Base-by-base conservation (phyloP, 2,797 vertebrate species). In the Monodelphis domestica region DNA sequence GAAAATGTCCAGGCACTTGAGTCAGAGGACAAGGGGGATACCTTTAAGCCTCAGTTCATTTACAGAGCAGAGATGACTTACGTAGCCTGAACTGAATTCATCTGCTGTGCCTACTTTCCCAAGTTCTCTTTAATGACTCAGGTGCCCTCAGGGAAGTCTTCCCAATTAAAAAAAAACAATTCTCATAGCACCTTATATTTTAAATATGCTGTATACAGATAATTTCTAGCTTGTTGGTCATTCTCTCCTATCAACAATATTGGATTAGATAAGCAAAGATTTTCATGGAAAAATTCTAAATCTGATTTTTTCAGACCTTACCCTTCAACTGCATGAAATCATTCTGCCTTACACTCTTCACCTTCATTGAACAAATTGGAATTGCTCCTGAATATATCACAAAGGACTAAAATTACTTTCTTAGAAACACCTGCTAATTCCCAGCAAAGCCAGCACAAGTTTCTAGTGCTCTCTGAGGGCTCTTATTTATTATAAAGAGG, bases 401-500 rank as follows among this genome's bases (percentile, higher is more conserved):
- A 59, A 57, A 91, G 59, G 30, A 92, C 45, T 93, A 84, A 93
- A 89, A 93, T 53, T 92, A 15, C 38, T 78, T 93, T 91, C 57
- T 84, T 93, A 94, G 50, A 94, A 94, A 94, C 87, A 89, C 30
- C 54, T 88, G 28, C 90, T 96, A 55, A 94, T 89, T 92, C 91
- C 33, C 84, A 95, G 89, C 87, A 38, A 88, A 89, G 90, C 59
- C 33, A 92, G 55, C 70, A 52, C 93, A 50, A 54, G 54, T 5
- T 95, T 57, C 33, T 51, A 84, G 63, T 53, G 89, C n/a, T 89
- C 89, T 95, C 21, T 93, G 94, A 92, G 28, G 51, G 90, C 90
- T 93, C 45, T 94, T 94, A 93, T 94, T 97, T 95, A 84, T 84
- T 84, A 53, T 57, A 57, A 91, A 94, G 95, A 92, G 30, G 28